Conservation (phyloP, 2,113 vertebrate species). For the Stictonetta naevosa region DNA sequence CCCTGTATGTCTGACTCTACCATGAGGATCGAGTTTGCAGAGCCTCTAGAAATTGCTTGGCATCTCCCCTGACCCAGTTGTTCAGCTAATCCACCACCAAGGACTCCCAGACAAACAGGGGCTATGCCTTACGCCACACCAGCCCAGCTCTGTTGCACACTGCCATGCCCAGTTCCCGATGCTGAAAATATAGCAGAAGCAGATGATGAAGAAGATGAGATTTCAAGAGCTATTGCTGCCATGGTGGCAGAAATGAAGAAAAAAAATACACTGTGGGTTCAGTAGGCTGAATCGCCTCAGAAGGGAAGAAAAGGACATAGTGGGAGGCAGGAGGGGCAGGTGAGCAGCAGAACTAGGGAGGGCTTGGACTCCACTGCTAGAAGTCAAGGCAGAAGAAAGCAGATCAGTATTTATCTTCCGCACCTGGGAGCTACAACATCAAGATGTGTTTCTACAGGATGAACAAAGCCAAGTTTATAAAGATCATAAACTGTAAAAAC, state of each 20-base stretch:
- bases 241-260: fast-evolving
- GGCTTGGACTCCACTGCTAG: background rate
- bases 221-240: background rate
- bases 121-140: background rate
- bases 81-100: background rate
- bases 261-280: background rate
- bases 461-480: background rate
- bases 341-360: background rate
- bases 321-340: background rate
- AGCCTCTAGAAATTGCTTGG: background rate
- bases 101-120: background rate
- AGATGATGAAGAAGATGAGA: background rate
- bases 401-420: background rate
- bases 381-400: background rate
- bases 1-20: background rate
- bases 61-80: background rate
- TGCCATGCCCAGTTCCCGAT: background rate
- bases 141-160: background rate
- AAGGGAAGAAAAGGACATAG: background rate
- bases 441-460: background rate
- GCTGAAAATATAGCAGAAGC: background rate
- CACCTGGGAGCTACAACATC: background rate
- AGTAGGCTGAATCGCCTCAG: background rate
- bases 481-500: background rate
- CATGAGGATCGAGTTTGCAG: background rate